Evolutionary conservation across 2,888 invertebrate species (phyloP), one percentile per base, ranked within the genome.

Genomic region (Thecophora atra): DNA sequence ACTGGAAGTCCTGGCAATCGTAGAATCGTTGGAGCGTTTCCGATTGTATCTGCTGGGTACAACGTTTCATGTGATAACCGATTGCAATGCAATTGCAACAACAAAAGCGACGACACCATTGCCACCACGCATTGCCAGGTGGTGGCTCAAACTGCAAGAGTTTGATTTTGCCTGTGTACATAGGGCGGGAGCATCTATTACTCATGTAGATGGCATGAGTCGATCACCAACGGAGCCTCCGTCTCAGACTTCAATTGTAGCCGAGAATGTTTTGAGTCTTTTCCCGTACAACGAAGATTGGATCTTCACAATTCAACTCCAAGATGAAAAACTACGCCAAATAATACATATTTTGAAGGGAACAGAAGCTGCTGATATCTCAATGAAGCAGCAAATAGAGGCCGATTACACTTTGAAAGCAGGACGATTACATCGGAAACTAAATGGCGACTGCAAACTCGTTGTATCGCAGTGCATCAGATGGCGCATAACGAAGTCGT

Each of bases 401-500:
- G 30, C 42, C 0, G 72, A 75, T 19, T 75, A 75, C 11, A 19
- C 26, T 8, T 11, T 64, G 2, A 19, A 64, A 47, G 64, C 64
- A 15, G 64, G 51, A 1, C 17, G 47, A 21, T n/a, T 60, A 64
- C 24, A 56, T 69, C 26, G 70, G 8, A 72, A 58, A 15, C 17
- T 66, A 13, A 56, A 58, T 42, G 21, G 24, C 4, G 30, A 73
- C 58, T 42, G 13, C 7, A 71, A 47, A 24, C n/a, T 73, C 30
- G 75, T 75, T 7, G 51, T 73, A 11, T 67, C 56, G 24, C 51
- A 47, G 47, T 52, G 21, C 1, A 69, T 77, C 1, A 70, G 76
- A 24, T 78, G 77, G 77, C 65, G 74, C 19, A 66, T 79, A 0
- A 62, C 75, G 0, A 71, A 75, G 37, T 26, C 44, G 1, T 74